Evolutionary conservation across 2,797 vertebrate species (phyloP), one percentile per base, ranked within the genome.

Genomic region (Lophotriccus pileatus): DNA sequence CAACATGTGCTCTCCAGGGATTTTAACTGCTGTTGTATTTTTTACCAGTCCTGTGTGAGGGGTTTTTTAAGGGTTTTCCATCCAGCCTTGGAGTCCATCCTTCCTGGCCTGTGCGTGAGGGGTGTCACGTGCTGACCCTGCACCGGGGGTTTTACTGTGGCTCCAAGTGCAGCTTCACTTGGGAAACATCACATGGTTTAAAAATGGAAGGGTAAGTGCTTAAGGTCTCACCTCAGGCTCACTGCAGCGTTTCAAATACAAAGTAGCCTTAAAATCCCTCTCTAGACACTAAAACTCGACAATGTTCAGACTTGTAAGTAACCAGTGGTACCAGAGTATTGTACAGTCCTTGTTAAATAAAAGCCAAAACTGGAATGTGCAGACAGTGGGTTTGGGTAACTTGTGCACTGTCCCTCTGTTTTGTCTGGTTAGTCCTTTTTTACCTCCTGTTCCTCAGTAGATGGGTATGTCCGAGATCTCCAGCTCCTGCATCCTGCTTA

Each of bases 311-410:
- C 91, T 91, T 97, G 95, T 97, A 97, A 97, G 97, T 93, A 93
- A 87, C 41, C 92, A 83, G 95, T 97, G 97, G 93, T 96, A 97
- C 96, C 96, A 86, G 97, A 97, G 95, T 97, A 95, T 97, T 98
- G 96, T 98, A 98, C 96, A 98, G 98, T 97, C 95, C 95, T 91
- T 97, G 97, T 97, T 98, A 95, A 97, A 97, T 97, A 97, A 97
- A 98, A 97, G 97, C 97, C 97, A 97, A 98, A 98, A 98, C 98
- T 98, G 98, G 98, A 98, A 98, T 97, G 97, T 98, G 98, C 98
- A 97, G 96, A 97, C 93, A 91, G 78, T 94, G 97, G 95, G 95
- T 97, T 96, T 95, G 95, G 96, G 95, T 97, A 95, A 97, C 95
- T 98, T 91, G 97, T 97, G 97, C 84, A 81, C 92, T 97, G 94